phyloP scores from a whole-genome alignment of 2,797 vertebrate genomes.

The Mus caroli region DNA sequence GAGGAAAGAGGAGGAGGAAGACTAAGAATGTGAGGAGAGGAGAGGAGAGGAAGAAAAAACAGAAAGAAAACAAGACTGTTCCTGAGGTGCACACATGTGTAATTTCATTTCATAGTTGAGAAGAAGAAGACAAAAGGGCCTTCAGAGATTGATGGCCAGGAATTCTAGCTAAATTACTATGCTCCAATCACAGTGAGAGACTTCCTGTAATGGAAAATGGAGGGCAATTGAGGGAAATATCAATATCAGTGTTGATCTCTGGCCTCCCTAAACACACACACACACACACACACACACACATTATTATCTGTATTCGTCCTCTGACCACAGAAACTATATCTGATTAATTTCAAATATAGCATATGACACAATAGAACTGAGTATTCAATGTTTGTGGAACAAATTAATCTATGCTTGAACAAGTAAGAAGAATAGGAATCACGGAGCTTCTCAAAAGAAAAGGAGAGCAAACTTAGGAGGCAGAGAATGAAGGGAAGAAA shows the following conservation, averaged over 20 bases:
- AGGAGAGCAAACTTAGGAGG: not conserved
- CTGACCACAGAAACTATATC: not conserved
- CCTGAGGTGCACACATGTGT: not conserved
- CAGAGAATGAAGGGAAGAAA: not conserved
- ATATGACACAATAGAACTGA: not conserved
- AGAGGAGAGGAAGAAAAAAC: no score
- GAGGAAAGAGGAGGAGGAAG: no score
- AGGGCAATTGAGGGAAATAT: not conserved
- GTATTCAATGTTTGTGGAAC: not conserved
- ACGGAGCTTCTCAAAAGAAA: not conserved
- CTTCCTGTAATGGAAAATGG: not conserved
- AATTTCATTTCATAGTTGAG: no score
- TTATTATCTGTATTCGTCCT: not conserved
- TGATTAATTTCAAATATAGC: not conserved
- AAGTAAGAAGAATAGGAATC: not conserved
- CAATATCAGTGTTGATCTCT: not conserved
- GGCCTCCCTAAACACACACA: not conserved
- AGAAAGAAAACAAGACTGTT: not conserved
- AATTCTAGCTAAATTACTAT: not conserved
- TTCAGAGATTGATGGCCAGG: not conserved
- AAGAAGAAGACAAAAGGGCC: not conserved
- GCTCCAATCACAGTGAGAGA: not conserved
- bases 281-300: not conserved
- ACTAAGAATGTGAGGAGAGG: no score
- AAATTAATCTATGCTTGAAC: not conserved